Conservation (phyloP, 2,888 invertebrate genomes). For the Chymomyza procnemis region DNA sequence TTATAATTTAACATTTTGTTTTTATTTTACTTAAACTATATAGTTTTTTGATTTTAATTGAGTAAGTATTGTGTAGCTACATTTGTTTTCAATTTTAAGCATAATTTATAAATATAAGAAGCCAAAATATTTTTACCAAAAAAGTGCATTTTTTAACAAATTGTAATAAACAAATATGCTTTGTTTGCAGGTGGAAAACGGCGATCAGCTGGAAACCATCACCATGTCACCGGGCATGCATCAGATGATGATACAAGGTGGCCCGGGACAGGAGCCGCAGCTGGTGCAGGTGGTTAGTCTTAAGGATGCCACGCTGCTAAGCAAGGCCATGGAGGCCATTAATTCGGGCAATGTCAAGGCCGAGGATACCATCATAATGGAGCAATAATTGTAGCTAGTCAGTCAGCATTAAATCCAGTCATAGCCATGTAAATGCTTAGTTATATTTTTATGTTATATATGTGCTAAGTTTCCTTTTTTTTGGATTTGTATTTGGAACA, state of each 20-base stretch:
- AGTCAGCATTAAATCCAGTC: slow-evolving; percentile 12
- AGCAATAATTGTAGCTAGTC: slow-evolving; percentile 64
- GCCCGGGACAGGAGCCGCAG: slow-evolving; percentile 86
- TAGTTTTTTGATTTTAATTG: slow-evolving; percentile 30
- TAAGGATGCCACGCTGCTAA: slow-evolving; percentile 89
- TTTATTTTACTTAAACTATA: slow-evolving; percentile 20
- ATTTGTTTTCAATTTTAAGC: not conserved
- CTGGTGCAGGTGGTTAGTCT: slow-evolving; percentile 89
- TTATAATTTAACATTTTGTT: slow-evolving; percentile 4
- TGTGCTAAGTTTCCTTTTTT: not conserved
- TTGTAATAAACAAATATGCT: not conserved
- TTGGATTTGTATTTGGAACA: too few species aligned
- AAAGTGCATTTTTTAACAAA: too few species aligned
- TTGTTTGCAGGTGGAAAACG: slow-evolving; percentile 84
- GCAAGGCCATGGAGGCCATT: slow-evolving; percentile 87
- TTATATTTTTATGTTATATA: not conserved
- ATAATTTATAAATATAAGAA: slow-evolving; percentile 3
- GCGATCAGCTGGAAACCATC: slow-evolving; percentile 86
- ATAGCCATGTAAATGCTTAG: not conserved
- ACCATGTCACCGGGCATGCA: slow-evolving; percentile 88
- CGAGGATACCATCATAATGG: slow-evolving; percentile 82
- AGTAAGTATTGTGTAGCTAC: slow-evolving; percentile 38
- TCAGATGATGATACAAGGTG: slow-evolving; percentile 89
- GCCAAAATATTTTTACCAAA: too few species aligned
- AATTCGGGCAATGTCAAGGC: slow-evolving; percentile 83